Base-by-base conservation (phyloP, 1,140 invertebrate species). In the Anagrus nilaparvatae region DNA sequence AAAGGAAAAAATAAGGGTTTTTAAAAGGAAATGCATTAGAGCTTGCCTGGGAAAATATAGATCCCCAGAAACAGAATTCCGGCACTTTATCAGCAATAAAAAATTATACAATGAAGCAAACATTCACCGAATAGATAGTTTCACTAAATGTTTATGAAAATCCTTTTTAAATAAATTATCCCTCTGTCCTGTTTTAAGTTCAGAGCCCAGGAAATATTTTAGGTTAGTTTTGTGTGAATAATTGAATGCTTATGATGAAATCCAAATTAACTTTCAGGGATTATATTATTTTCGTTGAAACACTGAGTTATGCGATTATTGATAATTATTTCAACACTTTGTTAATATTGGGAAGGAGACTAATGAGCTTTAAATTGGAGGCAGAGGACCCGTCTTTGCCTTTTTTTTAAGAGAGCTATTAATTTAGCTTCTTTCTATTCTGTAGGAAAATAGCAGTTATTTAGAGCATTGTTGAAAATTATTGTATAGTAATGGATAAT, bases 241-340 rank as follows among this genome's bases (percentile, higher is more conserved):
- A n/a, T n/a, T n/a, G n/a, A n/a, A n/a, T n/a, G n/a, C n/a, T n/a
- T n/a, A n/a, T n/a, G n/a, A n/a, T n/a, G n/a, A n/a, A n/a, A n/a
- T n/a, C n/a, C n/a, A n/a, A n/a, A n/a, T n/a, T n/a, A n/a, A n/a
- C n/a, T n/a, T n/a, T n/a, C n/a, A n/a, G n/a, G n/a, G n/a, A n/a
- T n/a, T n/a, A n/a, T n/a, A n/a, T n/a, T n/a, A n/a, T n/a, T n/a
- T n/a, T n/a, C n/a, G n/a, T n/a, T n/a, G n/a, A n/a, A n/a, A n/a
- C n/a, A n/a, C n/a, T n/a, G n/a, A n/a, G n/a, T n/a, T n/a, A n/a
- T n/a, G n/a, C n/a, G 29, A 14, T 33, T 24, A 24, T 53, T 46
- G 14, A 56, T 46, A 1, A 58, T 29, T 28, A 40, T 47, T 51
- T 63, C 46, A 31, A 51, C 0, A 47, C 14, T 45, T 50, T 50